Percentiles rank a stretch among this genome's conserved stretches.
Evolutionary conservation across 2,797 vertebrate species (phyloP).

Genomic region (Helicolenus hilgendorfi): DNA sequence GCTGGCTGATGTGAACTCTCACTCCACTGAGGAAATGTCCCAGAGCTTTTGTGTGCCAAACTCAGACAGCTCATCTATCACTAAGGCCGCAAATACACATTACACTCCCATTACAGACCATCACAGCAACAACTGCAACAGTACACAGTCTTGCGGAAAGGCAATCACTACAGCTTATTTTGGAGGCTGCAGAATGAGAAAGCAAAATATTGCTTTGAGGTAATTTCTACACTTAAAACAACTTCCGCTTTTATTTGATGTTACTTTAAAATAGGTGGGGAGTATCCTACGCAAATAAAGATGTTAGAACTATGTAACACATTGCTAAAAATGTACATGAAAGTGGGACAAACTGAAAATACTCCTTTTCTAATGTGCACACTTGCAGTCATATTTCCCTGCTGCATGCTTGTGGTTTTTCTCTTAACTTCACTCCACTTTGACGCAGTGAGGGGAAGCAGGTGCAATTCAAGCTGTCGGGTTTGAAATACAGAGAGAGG

Average conservation of each 20-base stretch:
- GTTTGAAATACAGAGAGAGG: slow-evolving; percentile 79
- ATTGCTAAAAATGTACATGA: background rate
- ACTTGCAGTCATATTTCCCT: slow-evolving; percentile 26
- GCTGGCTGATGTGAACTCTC: slow-evolving; percentile 87
- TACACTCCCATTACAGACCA: slow-evolving; percentile 80
- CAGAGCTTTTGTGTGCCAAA: slow-evolving; percentile 78
- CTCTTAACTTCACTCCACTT: slow-evolving; percentile 68
- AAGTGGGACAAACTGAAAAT: background rate
- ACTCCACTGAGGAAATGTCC: slow-evolving; percentile 87
- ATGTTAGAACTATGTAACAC: background rate
- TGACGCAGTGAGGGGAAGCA: slow-evolving; percentile 73
- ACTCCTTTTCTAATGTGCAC: background rate
- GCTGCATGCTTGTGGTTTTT: slow-evolving; percentile 59
- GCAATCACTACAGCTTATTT: background rate
- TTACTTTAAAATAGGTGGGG: background rate
- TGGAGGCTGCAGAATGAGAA: slow-evolving; percentile 25
- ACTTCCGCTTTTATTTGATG: background rate
- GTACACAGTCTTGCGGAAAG: slow-evolving; percentile 43
- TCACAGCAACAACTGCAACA: slow-evolving; percentile 66
- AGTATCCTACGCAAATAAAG: background rate
- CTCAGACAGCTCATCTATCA: slow-evolving; percentile 83
- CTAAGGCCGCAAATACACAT: slow-evolving; percentile 81
- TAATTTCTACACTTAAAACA: background rate
- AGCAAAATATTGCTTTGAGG: slow-evolving; percentile 20
- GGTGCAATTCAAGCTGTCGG: slow-evolving; percentile 81